Evolutionary conservation across 2,888 invertebrate species (phyloP).

Genomic region (Papilio protenor): DNA sequence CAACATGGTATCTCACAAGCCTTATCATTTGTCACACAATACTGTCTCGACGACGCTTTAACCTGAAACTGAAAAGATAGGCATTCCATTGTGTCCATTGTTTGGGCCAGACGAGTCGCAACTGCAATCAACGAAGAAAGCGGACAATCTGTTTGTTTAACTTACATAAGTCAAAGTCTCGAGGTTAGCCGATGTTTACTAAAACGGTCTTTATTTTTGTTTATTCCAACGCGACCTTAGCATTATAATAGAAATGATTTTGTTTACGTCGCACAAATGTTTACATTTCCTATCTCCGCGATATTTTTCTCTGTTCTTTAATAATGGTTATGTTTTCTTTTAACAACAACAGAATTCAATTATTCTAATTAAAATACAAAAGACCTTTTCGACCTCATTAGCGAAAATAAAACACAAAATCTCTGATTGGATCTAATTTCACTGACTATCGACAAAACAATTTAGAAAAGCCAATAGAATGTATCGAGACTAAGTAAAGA

Average conservation of each 20-base stretch:
- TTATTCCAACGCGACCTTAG: conserved; percentile 28
- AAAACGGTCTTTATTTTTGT: conserved; percentile 34
- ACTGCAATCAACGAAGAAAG: conserved; percentile 15
- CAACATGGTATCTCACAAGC: not conserved
- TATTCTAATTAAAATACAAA: not conserved
- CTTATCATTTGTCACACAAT: conserved; percentile 1
- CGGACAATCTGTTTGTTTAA: conserved; percentile 32
- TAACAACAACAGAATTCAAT: not conserved
- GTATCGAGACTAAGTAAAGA: not conserved
- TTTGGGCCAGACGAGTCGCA: not conserved
- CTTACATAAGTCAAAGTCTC: conserved; percentile 17
- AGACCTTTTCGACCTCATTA: not conserved
- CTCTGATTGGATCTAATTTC: no score
- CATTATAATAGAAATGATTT: conserved; percentile 30
- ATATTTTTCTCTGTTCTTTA: conserved; percentile 6
- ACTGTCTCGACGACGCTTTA: conserved; percentile 3
- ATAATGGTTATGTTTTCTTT: not conserved
- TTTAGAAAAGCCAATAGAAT: not conserved
- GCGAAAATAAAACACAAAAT: not conserved
- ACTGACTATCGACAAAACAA: not conserved
- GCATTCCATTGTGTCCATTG: conserved; percentile 26
- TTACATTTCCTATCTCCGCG: conserved; percentile 21
- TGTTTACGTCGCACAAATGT: conserved; percentile 17
- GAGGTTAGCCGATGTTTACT: conserved; percentile 22
- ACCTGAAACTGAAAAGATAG: conserved; percentile 27